Percentiles rank a stretch among this genome's conserved stretches.
These are phyloP conservation scores for Apamea epomidion DNA, from an alignment of 2,888 invertebrate species.

Conservation along the genomic window DNA sequence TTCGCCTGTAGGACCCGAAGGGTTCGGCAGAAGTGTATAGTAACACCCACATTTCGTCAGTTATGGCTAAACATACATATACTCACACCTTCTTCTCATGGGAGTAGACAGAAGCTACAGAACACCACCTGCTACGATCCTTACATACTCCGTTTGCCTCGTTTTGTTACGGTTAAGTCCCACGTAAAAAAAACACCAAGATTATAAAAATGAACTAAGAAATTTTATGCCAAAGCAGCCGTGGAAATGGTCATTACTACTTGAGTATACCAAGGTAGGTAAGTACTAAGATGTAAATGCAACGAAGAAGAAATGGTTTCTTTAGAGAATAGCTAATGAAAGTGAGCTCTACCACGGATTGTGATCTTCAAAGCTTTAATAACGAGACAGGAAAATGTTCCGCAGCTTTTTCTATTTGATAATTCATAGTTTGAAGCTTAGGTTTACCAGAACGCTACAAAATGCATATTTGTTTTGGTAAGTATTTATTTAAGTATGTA, in stretches of 20 bases:
- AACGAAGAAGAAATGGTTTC: constrained; percentile 2
- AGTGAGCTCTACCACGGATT: constrained; percentile 7
- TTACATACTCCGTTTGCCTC: no score
- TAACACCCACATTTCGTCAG: no score
- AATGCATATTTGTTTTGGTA: neutral
- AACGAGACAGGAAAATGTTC: constrained; percentile 5
- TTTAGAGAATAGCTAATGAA: constrained; percentile 20
- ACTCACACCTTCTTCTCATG: neutral
- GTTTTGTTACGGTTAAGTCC: neutral
- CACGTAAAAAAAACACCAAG: neutral
- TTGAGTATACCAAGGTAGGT: neutral
- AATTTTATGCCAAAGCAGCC: neutral
- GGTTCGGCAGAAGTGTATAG: neutral
- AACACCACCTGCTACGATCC: neutral
- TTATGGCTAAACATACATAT: neutral
- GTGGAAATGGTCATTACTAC: neutral
- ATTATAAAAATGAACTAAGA: neutral
- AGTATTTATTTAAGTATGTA: neutral
- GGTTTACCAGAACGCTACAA: neutral
- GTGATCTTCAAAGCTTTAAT: constrained; percentile 9
- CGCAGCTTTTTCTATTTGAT: constrained; percentile 5
- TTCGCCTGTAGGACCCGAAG: neutral
- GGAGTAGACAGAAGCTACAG: neutral
- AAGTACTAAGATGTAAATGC: neutral
- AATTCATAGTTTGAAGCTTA: neutral